Evolutionary conservation across 2,113 vertebrate genomes (phyloP).

Genomic region (Apodemus speciosus): DNA sequence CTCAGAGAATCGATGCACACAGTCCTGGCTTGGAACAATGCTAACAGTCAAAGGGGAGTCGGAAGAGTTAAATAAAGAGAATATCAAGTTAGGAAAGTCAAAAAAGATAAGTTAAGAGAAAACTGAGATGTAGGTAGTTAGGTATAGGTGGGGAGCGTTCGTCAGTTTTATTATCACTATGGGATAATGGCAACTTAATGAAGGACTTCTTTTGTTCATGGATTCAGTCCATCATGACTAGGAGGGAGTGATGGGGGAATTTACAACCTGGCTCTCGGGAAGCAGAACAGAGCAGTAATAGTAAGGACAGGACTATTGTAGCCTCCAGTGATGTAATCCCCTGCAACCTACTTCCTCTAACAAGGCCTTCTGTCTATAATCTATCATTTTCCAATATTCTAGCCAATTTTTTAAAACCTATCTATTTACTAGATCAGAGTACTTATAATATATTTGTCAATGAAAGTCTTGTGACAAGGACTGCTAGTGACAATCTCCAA

Average conservation of each 20-base stretch:
- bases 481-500: background rate
- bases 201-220: background rate
- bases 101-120: background rate
- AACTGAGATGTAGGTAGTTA: background rate
- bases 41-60: background rate
- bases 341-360: background rate
- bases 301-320: background rate
- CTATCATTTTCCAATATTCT: background rate
- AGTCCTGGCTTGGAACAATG: background rate
- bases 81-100: background rate
- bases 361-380: background rate
- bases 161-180: background rate
- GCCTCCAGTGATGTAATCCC: background rate
- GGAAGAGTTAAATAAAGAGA: background rate
- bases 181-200: background rate
- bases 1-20: background rate
- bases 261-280: background rate
- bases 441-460: background rate
- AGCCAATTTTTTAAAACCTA: background rate
- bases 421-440: background rate
- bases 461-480: background rate
- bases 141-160: rapidly evolving
- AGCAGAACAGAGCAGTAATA: background rate
- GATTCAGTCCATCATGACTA: background rate
- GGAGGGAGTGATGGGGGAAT: background rate